A percentile compares a stretch with the other conserved stretches of the same genome.
Evolutionary conservation across 1,140 invertebrate species (phyloP).

Genomic region (Sinonovacula constricta): DNA sequence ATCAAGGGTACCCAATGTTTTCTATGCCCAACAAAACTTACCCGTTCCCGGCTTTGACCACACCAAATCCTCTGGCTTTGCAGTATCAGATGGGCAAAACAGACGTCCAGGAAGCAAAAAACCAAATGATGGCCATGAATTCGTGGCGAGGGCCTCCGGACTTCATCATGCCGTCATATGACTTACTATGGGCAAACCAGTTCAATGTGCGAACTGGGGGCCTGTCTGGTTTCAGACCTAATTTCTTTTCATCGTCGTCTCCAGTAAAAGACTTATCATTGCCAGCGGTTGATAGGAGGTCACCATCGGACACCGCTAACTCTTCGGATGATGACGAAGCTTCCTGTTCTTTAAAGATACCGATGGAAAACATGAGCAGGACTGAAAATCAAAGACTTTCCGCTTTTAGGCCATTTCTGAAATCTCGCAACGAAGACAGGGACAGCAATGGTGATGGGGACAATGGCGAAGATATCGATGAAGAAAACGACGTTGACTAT

Average conservation of each 20-base stretch:
- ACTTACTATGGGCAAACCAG: conserved; percentile 58
- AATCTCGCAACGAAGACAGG: conserved; percentile 14
- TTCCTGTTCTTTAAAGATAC: not conserved
- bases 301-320: conserved; percentile 21
- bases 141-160: conserved; percentile 42
- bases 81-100: conserved; percentile 40
- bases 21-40: conserved; percentile 56
- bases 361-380: conserved; percentile 3
- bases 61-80: conserved; percentile 47
- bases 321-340: conserved; percentile 38
- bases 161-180: conserved; percentile 56
- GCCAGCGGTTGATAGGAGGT: not conserved
- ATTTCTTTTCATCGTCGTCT: conserved; percentile 25
- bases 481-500: not conserved
- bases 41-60: conserved; percentile 47
- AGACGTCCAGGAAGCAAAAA: conserved; percentile 18
- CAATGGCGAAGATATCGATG: not conserved
- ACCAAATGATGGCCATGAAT: conserved; percentile 28
- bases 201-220: conserved; percentile 35
- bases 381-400: conserved; percentile 24
- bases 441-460: not conserved
- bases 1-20: conserved; percentile 55
- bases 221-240: conserved; percentile 16
- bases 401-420: conserved; percentile 34
- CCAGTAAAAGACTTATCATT: conserved; percentile 36